Evolutionary conservation across 2,888 invertebrate species (phyloP).

Genomic region (Lycaena phlaeas): DNA sequence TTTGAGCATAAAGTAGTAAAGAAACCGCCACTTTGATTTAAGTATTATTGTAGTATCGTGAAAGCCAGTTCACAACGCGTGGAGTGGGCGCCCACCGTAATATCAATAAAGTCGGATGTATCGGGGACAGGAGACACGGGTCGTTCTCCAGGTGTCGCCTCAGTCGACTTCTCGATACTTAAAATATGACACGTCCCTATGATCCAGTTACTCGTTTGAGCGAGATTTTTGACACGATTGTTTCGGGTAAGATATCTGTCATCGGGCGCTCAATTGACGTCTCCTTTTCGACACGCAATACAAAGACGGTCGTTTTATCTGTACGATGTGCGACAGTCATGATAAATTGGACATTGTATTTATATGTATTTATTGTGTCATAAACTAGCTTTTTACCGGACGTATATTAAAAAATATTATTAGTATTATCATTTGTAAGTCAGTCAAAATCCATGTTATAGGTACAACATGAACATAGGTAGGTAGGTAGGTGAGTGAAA

Average conservation of each 20-base stretch:
- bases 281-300: not conserved
- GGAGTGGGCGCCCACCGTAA: slow-evolving; percentile 53
- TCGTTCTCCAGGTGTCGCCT: slow-evolving; percentile 40
- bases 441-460: too few species aligned
- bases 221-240: slow-evolving; percentile 40
- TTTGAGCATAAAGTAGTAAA: too few species aligned
- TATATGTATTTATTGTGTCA: too few species aligned
- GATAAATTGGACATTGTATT: too few species aligned
- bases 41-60: slow-evolving; percentile 47
- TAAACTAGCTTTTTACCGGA: too few species aligned
- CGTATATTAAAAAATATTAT: too few species aligned
- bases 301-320: too few species aligned
- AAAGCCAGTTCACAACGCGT: slow-evolving; percentile 49
- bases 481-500: too few species aligned
- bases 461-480: too few species aligned
- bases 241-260: slow-evolving; percentile 23
- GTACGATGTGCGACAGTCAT: too few species aligned
- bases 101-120: slow-evolving; percentile 49
- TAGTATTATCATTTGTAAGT: too few species aligned
- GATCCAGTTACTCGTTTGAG: slow-evolving; percentile 54
- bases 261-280: not conserved
- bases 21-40: slow-evolving; percentile 20
- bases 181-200: slow-evolving; percentile 59
- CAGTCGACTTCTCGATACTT: slow-evolving; percentile 55
- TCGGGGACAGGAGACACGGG: slow-evolving; percentile 24